Evolutionary conservation across 2,797 vertebrate genomes (phyloP).

Genomic region (Leucoraja ocellata): DNA sequence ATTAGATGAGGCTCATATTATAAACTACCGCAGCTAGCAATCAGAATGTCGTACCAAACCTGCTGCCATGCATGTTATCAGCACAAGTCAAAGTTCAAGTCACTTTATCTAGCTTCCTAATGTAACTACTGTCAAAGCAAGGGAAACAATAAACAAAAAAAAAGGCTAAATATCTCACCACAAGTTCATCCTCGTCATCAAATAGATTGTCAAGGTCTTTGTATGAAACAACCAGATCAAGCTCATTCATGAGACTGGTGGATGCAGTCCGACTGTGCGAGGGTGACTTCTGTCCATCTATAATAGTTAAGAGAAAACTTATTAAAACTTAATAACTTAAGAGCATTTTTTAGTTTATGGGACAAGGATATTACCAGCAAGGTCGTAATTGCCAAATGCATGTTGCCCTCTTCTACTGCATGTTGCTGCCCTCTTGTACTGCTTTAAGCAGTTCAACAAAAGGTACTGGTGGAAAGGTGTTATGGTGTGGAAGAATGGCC

Average conservation of each 20-base stretch:
- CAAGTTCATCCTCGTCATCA: constrained; percentile 93
- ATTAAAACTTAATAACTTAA: background rate
- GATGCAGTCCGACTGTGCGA: constrained; percentile 80
- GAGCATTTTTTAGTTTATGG: too few species aligned
- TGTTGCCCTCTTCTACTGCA: too few species aligned
- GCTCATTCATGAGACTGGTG: constrained; percentile 90
- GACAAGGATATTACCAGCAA: too few species aligned
- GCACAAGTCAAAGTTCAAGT: background rate
- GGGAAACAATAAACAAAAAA: background rate
- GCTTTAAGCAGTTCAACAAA: too few species aligned
- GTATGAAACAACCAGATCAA: constrained; percentile 87
- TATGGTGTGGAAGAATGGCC: too few species aligned
- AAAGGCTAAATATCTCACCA: constrained; percentile 63
- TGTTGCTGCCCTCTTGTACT: too few species aligned
- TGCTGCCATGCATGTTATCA: background rate
- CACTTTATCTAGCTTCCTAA: background rate
- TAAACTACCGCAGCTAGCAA: background rate
- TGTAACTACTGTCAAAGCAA: background rate
- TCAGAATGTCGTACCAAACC: background rate
- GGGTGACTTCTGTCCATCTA: constrained; percentile 75
- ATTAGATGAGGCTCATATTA: background rate
- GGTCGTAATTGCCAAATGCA: too few species aligned
- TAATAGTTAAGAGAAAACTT: constrained; percentile 32
- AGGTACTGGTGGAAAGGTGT: too few species aligned
- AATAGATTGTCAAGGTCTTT: constrained; percentile 98